phyloP scores from a whole-genome alignment of 2,113 vertebrate genomes.

The Dipodomys stephensi region DNA sequence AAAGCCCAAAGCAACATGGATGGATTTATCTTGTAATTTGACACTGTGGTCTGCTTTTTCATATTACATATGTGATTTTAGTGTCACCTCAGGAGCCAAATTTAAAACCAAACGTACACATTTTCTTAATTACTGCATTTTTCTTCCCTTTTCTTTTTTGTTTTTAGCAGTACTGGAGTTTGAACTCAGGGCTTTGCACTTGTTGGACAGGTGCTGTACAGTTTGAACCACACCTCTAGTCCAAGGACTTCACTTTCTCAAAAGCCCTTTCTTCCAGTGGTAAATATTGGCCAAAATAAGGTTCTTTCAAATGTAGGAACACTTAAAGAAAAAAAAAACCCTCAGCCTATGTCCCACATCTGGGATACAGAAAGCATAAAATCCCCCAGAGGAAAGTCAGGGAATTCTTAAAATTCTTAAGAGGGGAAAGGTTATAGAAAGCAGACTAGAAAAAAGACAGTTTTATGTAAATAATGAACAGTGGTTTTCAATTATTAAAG shows the following conservation, averaged over 20 bases:
- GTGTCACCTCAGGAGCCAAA: constrained; percentile 64
- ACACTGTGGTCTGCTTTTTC: constrained; percentile 53
- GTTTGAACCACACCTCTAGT: too few relatives aligned
- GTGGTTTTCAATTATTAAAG: constrained; percentile 89
- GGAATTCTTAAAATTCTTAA: constrained; percentile 89
- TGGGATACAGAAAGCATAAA: constrained; percentile 85
- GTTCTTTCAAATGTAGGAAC: constrained; percentile 77
- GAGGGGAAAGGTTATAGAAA: constrained; percentile 90
- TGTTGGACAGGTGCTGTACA: too few relatives aligned
- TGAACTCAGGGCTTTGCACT: too few relatives aligned
- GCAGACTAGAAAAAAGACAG: constrained; percentile 84
- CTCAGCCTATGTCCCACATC: constrained; percentile 80
- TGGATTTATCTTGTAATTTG: constrained; percentile 13
- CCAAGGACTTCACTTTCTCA: constrained; percentile 45
- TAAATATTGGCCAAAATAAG: constrained; percentile 71
- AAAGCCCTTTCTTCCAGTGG: constrained; percentile 57
- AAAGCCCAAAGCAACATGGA: constrained; percentile 3
- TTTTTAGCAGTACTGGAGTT: too few relatives aligned
- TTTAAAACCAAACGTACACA: constrained; percentile 55
- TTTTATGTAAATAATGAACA: constrained; percentile 89
- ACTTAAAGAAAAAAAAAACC: neutral
- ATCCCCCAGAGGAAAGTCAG: constrained; percentile 85
- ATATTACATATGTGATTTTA: constrained; percentile 71
- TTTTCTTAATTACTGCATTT: constrained; percentile 69
- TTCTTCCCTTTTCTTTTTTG: neutral